Conservation (phyloP, 2,113 vertebrate species). For the Tinamus guttatus region DNA sequence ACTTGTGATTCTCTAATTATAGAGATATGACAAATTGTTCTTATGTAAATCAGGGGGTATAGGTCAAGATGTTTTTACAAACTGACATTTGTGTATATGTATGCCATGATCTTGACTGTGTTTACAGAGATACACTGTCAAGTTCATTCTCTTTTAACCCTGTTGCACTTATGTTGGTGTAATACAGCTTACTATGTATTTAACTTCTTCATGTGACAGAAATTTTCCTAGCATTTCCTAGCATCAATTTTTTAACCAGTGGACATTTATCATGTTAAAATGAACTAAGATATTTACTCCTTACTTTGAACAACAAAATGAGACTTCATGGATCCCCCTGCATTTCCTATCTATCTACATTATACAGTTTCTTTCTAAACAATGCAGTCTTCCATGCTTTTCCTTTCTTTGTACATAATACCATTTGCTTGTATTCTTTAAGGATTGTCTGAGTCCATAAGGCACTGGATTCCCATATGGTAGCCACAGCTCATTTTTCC, state of each 20-base stretch:
- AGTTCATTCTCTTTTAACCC: neutral
- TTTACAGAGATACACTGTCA: neutral
- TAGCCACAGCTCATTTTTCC: neutral
- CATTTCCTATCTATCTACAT: neutral
- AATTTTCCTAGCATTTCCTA: neutral
- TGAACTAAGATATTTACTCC: neutral
- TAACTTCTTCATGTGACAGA: neutral
- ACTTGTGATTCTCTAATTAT: neutral
- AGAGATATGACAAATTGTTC: neutral
- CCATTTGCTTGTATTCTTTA: neutral
- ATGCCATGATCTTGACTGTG: neutral
- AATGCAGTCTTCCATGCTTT: neutral
- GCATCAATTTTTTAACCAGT: neutral
- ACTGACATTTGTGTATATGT: neutral
- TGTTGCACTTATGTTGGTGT: neutral
- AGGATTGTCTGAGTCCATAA: neutral
- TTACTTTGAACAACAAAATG: neutral
- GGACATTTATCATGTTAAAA: neutral
- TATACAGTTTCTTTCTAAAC: neutral
- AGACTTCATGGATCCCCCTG: neutral
- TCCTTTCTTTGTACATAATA: neutral
- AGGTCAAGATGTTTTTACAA: neutral
- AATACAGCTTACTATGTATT: neutral
- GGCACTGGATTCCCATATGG: neutral
- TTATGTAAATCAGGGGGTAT: neutral